Percentiles rank a stretch among this genome's conserved stretches.
These are phyloP conservation scores for Epistrophe eligans DNA, from an alignment of 2,888 invertebrate genomes.

Conservation along the genomic window DNA sequence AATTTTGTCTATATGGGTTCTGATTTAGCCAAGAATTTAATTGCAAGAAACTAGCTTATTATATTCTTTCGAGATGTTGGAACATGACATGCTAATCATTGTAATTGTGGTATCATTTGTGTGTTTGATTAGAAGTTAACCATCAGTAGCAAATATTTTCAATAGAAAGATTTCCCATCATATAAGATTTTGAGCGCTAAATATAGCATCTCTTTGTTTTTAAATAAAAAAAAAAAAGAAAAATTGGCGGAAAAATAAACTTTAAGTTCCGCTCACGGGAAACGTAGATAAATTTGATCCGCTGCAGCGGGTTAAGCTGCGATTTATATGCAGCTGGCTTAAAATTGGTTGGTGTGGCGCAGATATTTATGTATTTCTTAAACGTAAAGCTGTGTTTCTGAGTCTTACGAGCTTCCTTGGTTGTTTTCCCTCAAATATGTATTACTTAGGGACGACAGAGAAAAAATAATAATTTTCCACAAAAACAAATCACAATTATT, in stretches of 20 bases:
- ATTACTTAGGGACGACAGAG: neutral
- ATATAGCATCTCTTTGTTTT: neutral
- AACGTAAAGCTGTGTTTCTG: neutral
- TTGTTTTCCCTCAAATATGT: neutral
- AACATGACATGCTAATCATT: neutral
- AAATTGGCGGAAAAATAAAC: neutral
- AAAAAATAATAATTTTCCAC: neutral
- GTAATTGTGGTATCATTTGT: neutral
- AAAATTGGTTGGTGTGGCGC: neutral
- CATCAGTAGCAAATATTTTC: neutral
- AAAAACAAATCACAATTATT: neutral
- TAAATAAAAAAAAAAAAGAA: neutral
- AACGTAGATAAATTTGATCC: neutral
- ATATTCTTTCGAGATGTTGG: neutral
- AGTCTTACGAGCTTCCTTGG: neutral
- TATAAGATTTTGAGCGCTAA: neutral
- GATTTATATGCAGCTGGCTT: neutral
- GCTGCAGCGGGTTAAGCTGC: neutral
- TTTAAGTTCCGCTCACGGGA: neutral
- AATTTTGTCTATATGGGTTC: conserved; percentile 4
- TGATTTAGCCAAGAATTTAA: neutral
- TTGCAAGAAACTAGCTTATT: neutral
- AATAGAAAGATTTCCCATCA: neutral
- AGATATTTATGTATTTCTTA: neutral
- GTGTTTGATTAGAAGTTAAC: neutral